These are phyloP conservation scores for Laspeyria flexula DNA, from an alignment of 2,888 invertebrate species.

Conservation along the genomic window DNA sequence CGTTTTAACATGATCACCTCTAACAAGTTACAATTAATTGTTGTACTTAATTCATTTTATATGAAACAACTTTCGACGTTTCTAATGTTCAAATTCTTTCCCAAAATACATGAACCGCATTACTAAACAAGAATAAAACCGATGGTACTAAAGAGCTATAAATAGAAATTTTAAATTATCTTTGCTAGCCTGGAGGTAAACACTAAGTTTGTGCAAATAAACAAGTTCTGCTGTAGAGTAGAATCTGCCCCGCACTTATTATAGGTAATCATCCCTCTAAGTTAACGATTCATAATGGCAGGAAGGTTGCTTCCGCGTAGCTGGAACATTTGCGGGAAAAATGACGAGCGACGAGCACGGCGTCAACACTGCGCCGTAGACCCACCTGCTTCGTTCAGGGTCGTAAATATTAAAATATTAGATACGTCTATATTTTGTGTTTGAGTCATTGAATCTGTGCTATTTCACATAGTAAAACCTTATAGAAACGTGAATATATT, in stretches of 20 bases:
- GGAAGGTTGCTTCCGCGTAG: constrained; percentile 69
- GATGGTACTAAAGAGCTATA: constrained; percentile 2
- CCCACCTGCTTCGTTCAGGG: neutral
- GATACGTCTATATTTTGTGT: neutral
- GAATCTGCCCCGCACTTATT: constrained; percentile 44
- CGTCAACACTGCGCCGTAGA: neutral
- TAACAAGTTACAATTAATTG: neutral
- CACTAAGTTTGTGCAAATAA: constrained; percentile 38
- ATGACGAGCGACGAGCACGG: neutral
- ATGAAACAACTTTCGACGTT: neutral
- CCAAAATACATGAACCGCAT: neutral
- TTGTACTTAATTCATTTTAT: neutral
- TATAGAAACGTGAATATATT: no score
- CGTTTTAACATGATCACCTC: neutral
- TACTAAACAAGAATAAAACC: neutral
- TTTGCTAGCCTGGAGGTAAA: constrained; percentile 32
- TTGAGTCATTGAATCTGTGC: neutral
- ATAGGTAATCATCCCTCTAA: constrained; percentile 56
- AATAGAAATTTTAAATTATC: constrained; percentile 41
- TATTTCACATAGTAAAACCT: neutral
- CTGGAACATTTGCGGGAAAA: constrained; percentile 52
- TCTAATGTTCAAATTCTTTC: neutral
- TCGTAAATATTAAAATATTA: neutral
- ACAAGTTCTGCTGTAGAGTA: constrained; percentile 29
- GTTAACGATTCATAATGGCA: constrained; percentile 64